These are phyloP conservation scores for Brenthis ino DNA, from an alignment of 2,888 invertebrate genomes.

Conservation along the genomic window DNA sequence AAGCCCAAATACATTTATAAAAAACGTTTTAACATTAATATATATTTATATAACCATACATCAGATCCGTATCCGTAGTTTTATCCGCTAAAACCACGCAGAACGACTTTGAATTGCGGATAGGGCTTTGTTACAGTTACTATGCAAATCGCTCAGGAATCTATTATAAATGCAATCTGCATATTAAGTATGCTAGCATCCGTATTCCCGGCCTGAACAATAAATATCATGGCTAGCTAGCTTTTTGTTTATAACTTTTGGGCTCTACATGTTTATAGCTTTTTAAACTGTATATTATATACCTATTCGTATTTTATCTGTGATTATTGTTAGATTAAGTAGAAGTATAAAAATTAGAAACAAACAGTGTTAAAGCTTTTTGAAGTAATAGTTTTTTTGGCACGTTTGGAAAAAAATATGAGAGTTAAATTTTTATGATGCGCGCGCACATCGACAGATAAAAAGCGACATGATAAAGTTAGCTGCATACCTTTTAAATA, in stretches of 20 bases:
- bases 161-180: constrained; percentile 36
- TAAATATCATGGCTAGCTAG: constrained; percentile 20
- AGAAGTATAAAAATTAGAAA: no score
- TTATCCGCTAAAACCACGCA: constrained; percentile 11
- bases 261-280: background rate
- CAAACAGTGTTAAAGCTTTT: no score
- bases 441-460: no score
- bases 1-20: background rate
- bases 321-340: no score
- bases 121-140: constrained; percentile 33
- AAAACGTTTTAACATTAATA: background rate
- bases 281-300: background rate
- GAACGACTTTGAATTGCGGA: constrained; percentile 27
- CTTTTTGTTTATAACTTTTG: background rate
- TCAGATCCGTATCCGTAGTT: constrained; percentile 16
- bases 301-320: no score
- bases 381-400: no score
- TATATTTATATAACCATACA: background rate
- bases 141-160: constrained; percentile 34
- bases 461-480: no score
- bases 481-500: no score
- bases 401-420: no score
- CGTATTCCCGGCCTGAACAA: constrained; percentile 25
- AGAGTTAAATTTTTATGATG: no score
- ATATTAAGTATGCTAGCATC: constrained; percentile 30